Conservation (phyloP, 2,888 invertebrate species). For the Caenorhabditis imperialis region DNA sequence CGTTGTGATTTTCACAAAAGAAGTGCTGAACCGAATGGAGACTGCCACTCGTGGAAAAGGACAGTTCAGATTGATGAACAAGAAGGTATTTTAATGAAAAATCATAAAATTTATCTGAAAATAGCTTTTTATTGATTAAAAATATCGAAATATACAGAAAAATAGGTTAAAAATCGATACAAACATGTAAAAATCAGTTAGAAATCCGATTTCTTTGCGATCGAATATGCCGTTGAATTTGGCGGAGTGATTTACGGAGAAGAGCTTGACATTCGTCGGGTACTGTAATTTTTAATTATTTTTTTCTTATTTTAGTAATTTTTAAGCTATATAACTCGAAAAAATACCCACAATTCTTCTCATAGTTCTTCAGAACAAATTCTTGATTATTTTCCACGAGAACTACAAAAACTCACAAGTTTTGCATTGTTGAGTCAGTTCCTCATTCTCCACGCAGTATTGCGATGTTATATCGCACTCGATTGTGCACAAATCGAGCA, state of each 20-base stretch:
- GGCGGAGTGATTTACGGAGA: constrained; percentile 37
- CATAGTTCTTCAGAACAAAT: neutral
- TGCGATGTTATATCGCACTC: constrained; percentile 68
- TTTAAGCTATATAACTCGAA: neutral
- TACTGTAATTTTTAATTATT: constrained; percentile 32
- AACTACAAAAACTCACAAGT: constrained; percentile 66
- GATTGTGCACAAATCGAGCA: constrained; percentile 72
- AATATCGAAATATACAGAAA: constrained; percentile 10
- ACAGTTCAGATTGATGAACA: constrained; percentile 49
- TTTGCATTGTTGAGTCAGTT: constrained; percentile 72
- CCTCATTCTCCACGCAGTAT: constrained; percentile 76
- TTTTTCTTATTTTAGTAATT: neutral
- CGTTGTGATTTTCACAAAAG: constrained; percentile 48
- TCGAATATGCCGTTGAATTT: constrained; percentile 36
- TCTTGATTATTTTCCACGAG: neutral
- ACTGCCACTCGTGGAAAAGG: constrained; percentile 51
- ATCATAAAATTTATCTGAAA: neutral
- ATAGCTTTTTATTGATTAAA: neutral
- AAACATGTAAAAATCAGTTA: constrained; percentile 1
- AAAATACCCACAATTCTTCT: too few species aligned
- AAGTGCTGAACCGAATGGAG: constrained; percentile 56
- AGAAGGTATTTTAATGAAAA: constrained; percentile 15
- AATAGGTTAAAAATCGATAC: neutral
- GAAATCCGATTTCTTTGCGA: constrained; percentile 14
- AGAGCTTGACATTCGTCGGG: constrained; percentile 60